Evolutionary conservation across 1,140 invertebrate species (phyloP).

Genomic region (Telenomus remus): DNA sequence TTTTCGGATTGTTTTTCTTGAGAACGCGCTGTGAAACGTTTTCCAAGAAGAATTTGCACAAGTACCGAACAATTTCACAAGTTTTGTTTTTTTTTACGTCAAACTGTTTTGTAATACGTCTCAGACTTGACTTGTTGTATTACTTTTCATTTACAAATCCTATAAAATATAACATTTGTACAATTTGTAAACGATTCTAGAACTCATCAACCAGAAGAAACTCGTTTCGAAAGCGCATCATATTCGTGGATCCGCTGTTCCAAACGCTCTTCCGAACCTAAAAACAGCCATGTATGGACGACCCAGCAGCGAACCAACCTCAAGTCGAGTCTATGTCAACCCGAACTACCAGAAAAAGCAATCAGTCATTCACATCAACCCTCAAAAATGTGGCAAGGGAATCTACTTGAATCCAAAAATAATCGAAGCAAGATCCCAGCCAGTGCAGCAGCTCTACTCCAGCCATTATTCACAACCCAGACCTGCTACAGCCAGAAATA

Average conservation of each 20-base stretch:
- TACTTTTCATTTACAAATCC: too few relatives aligned
- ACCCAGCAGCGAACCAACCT: neutral
- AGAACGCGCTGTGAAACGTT: too few relatives aligned
- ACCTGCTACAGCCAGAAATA: neutral
- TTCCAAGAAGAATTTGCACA: too few relatives aligned
- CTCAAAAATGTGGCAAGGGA: conserved; percentile 51
- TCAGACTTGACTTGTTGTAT: too few relatives aligned
- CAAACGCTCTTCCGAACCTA: neutral
- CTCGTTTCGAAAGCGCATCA: too few relatives aligned
- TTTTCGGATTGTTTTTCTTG: too few relatives aligned
- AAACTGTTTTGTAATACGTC: too few relatives aligned
- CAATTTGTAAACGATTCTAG: too few relatives aligned
- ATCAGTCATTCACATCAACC: conserved; percentile 60
- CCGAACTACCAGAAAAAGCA: conserved; percentile 56
- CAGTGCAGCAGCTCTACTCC: neutral
- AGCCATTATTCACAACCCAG: neutral
- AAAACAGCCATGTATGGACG: neutral
- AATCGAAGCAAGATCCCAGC: conserved; percentile 12
- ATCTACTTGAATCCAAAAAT: conserved; percentile 51
- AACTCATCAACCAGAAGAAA: too few relatives aligned
- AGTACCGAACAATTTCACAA: too few relatives aligned
- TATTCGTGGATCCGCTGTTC: neutral
- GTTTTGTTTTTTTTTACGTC: too few relatives aligned
- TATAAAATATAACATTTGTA: too few relatives aligned
- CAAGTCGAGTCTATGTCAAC: conserved; percentile 58